Conservation (phyloP, 2,888 invertebrate genomes). For the Piscicola geometra region DNA sequence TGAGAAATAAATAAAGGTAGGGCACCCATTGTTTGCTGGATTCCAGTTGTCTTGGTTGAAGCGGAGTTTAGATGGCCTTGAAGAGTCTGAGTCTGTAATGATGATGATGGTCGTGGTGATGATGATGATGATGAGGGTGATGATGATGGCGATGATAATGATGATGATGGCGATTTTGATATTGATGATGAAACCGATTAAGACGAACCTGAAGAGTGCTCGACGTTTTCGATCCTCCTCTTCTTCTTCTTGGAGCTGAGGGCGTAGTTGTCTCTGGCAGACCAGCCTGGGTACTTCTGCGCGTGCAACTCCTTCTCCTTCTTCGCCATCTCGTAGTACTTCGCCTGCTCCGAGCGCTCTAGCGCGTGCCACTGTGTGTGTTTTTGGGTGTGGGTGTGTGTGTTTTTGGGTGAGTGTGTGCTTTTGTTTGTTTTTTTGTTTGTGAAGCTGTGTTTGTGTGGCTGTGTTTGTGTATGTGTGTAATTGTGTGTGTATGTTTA, state of each 20-base stretch:
- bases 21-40: background rate
- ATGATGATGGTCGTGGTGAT: background rate
- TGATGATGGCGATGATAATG: background rate
- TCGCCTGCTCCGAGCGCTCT: constrained; percentile 21
- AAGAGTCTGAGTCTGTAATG: constrained; percentile 13
- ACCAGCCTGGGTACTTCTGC: constrained; percentile 32
- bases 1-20: background rate
- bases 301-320: constrained; percentile 32
- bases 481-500: too few species aligned
- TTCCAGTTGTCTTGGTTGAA: background rate
- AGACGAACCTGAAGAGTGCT: constrained; percentile 9
- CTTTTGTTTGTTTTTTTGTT: too few species aligned
- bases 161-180: background rate
- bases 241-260: constrained; percentile 28
- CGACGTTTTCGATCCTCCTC: constrained; percentile 20
- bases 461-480: too few species aligned
- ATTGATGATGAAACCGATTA: background rate
- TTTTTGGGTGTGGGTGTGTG: background rate
- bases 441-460: too few species aligned
- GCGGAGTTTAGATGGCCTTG: constrained; percentile 5
- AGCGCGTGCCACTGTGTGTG: constrained; percentile 22
- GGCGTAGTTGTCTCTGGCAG: constrained; percentile 32
- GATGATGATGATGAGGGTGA: background rate
- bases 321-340: constrained; percentile 34
- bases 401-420: too few species aligned